A percentile compares a stretch with the other conserved stretches of the same genome.
Conservation (phyloP, 2,888 invertebrate species). For the Amphimallon solstitiale region DNA sequence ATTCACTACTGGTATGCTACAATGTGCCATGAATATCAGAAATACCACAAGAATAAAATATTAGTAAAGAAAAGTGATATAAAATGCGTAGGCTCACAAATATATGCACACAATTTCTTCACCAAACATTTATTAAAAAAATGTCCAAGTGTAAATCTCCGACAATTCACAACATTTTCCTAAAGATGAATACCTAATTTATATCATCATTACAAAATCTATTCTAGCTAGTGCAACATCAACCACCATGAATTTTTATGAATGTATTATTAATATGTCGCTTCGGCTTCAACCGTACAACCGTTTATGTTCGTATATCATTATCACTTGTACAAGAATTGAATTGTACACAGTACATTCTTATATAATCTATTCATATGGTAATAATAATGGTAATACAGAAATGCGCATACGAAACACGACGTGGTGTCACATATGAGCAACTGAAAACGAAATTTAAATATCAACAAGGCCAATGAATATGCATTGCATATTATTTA, state of each 20-base stretch:
- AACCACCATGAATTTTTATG: slow-evolving; percentile 43
- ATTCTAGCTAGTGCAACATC: slow-evolving; percentile 12
- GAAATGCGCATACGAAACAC: slow-evolving; percentile 45
- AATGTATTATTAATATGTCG: slow-evolving; percentile 45
- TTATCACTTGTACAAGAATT: slow-evolving; percentile 50
- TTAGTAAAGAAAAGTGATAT: slow-evolving; percentile 22
- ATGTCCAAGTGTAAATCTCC: slow-evolving; percentile 24
- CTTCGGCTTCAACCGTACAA: slow-evolving; percentile 41
- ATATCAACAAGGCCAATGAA: slow-evolving; percentile 36
- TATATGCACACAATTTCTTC: slow-evolving; percentile 32
- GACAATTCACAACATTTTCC: slow-evolving; percentile 32
- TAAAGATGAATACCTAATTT: slow-evolving; percentile 34
- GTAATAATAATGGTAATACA: slow-evolving; percentile 46
- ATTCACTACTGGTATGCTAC: slow-evolving; percentile 8
- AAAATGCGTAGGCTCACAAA: slow-evolving; percentile 22
- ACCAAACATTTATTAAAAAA: slow-evolving; percentile 27
- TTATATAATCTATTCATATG: slow-evolving; percentile 50
- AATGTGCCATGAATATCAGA: slow-evolving; percentile 27
- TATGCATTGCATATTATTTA: slow-evolving; percentile 31
- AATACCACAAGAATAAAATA: slow-evolving; percentile 12
- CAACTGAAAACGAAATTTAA: slow-evolving; percentile 34
- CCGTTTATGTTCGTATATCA: slow-evolving; percentile 49
- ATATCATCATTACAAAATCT: slow-evolving; percentile 33
- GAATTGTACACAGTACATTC: slow-evolving; percentile 48
- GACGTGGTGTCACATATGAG: slow-evolving; percentile 35